A percentile compares a stretch with the other conserved stretches of the same genome.
Evolutionary conservation across 2,113 vertebrate genomes (phyloP).

Genomic region (Verasper variegatus): DNA sequence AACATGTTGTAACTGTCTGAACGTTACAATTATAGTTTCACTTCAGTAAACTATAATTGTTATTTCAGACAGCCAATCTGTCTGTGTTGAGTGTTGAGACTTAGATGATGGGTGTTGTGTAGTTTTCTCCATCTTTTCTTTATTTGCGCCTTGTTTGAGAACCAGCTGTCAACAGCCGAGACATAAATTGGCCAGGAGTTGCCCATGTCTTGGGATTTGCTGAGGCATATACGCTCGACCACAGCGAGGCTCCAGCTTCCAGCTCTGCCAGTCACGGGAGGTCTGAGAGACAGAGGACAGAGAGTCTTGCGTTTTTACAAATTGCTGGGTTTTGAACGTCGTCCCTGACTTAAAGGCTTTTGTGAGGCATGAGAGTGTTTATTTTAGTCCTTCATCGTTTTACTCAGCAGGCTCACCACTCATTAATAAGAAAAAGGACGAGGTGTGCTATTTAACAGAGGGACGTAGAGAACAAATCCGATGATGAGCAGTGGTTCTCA

Average conservation of each 20-base stretch:
- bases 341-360: conserved; percentile 26
- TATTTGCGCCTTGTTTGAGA: conserved; percentile 15
- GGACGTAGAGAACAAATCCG: conserved; percentile 4
- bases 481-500: neutral
- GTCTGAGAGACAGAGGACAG: conserved; percentile 45
- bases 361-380: conserved; percentile 44
- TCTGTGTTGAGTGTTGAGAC: conserved; percentile 4
- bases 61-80: neutral
- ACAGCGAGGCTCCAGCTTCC: conserved; percentile 34
- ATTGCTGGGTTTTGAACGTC: conserved; percentile 34
- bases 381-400: conserved; percentile 42
- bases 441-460: conserved; percentile 16
- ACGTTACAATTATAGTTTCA: neutral
- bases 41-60: neutral
- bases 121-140: conserved; percentile 33
- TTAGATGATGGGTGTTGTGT: neutral
- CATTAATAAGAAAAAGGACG: conserved; percentile 5
- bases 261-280: conserved; percentile 45
- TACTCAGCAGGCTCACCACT: neutral
- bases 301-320: conserved; percentile 34
- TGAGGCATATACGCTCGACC: conserved; percentile 26
- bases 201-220: conserved; percentile 28
- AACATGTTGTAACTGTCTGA: neutral
- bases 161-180: conserved; percentile 37
- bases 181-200: conserved; percentile 27